These are phyloP conservation scores for Cassiopea andromeda DNA, from an alignment of 30 jellyfish, hydroid and myxozoan genomes.

Conservation along the genomic window DNA sequence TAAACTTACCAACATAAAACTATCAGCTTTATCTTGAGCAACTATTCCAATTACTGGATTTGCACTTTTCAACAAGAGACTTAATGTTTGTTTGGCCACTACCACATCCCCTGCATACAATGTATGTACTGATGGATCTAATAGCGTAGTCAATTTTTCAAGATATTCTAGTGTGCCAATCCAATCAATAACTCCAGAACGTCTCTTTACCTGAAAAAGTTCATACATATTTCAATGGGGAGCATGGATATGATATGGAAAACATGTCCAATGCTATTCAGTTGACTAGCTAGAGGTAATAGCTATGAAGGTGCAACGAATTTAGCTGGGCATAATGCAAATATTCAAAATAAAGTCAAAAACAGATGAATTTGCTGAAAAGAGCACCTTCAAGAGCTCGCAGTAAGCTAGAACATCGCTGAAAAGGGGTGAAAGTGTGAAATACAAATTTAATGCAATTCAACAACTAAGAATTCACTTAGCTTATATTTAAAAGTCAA, in stretches of 20 bases:
- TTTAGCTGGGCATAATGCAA: too few relatives aligned
- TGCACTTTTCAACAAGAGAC: conserved; percentile 7
- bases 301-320: too few relatives aligned
- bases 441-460: too few relatives aligned
- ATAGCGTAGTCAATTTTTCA: conserved; percentile 14
- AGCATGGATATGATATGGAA: not conserved
- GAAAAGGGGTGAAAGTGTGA: too few relatives aligned
- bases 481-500: too few relatives aligned
- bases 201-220: conserved; percentile 15
- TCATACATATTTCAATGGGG: not conserved
- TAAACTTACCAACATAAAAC: not conserved
- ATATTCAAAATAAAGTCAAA: too few relatives aligned
- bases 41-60: not conserved
- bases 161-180: not conserved
- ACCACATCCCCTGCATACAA: conserved; percentile 90
- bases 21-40: not conserved
- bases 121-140: conserved; percentile 59
- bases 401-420: too few relatives aligned
- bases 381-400: too few relatives aligned
- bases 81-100: conserved; percentile 38
- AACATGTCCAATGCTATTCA: too few relatives aligned
- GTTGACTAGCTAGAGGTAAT: too few relatives aligned
- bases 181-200: not conserved
- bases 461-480: too few relatives aligned
- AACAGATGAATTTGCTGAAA: too few relatives aligned